A percentile compares a stretch with the other conserved stretches of the same genome.
These are phyloP conservation scores for Erythrocercus mccallii DNA, from an alignment of 2,113 vertebrate genomes.

Conservation along the genomic window DNA sequence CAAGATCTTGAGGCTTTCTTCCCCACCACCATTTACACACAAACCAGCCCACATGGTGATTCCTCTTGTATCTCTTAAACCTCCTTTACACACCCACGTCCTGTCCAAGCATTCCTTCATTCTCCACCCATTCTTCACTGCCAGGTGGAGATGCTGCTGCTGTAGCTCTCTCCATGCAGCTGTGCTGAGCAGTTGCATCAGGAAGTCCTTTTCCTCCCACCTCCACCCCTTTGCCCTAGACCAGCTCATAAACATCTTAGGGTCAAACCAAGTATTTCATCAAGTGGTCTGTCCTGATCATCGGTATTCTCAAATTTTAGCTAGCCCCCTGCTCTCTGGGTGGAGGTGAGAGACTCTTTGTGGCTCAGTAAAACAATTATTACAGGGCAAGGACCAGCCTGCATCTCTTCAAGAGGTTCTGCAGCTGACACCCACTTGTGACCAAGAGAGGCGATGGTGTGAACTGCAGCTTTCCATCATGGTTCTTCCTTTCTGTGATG, in stretches of 20 bases:
- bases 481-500: neutral
- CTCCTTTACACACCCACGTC: accelerated
- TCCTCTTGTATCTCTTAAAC: neutral
- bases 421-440: neutral
- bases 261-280: neutral
- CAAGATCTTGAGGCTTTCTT: neutral
- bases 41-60: neutral
- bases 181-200: neutral
- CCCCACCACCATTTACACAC: neutral
- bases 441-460: neutral
- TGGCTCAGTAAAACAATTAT: neutral
- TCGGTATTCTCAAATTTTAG: neutral
- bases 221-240: neutral
- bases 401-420: neutral
- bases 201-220: neutral
- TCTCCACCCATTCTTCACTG: neutral
- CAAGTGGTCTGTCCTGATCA: neutral
- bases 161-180: neutral
- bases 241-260: neutral
- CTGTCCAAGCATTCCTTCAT: neutral
- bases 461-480: neutral
- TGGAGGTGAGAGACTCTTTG: neutral
- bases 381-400: neutral
- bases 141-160: neutral
- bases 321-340: neutral